phyloP scores from a whole-genome alignment of 1,140 invertebrate species.

The Drosophila leontia region DNA sequence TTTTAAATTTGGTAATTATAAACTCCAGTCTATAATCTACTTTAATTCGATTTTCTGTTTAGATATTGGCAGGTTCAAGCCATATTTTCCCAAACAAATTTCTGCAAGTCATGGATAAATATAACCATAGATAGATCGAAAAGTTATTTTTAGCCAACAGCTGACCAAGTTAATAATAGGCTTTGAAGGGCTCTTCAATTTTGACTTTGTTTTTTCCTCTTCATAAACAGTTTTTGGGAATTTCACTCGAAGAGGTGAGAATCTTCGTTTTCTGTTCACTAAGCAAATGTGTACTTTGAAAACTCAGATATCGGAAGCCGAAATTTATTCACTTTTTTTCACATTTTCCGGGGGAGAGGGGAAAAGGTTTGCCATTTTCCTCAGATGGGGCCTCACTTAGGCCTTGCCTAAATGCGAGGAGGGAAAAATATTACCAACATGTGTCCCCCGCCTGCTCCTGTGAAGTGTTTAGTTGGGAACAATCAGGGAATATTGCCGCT shows the following conservation, averaged over 20 bases:
- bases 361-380: conserved; percentile 39
- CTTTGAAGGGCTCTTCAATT: conserved; percentile 1
- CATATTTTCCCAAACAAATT: neutral
- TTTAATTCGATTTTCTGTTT: neutral
- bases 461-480: conserved; percentile 51
- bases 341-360: neutral
- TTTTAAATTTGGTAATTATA: neutral
- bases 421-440: conserved; percentile 44
- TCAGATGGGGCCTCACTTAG: conserved; percentile 35
- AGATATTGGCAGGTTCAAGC: neutral
- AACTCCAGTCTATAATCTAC: neutral
- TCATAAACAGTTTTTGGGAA: neutral
- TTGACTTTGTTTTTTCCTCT: neutral
- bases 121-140: conserved; percentile 4
- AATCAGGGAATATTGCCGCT: conserved; percentile 69
- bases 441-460: conserved; percentile 6
- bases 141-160: conserved; percentile 11
- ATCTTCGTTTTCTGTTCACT: neutral
- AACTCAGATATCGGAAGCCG: neutral
- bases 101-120: neutral
- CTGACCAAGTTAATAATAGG: conserved; percentile 9
- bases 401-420: conserved; percentile 22
- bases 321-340: conserved; percentile 2
- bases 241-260: conserved; percentile 7
- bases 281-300: conserved; percentile 12